These are phyloP conservation scores for Pyrocephalus nanus DNA, from an alignment of 2,797 vertebrate genomes.

Conservation along the genomic window DNA sequence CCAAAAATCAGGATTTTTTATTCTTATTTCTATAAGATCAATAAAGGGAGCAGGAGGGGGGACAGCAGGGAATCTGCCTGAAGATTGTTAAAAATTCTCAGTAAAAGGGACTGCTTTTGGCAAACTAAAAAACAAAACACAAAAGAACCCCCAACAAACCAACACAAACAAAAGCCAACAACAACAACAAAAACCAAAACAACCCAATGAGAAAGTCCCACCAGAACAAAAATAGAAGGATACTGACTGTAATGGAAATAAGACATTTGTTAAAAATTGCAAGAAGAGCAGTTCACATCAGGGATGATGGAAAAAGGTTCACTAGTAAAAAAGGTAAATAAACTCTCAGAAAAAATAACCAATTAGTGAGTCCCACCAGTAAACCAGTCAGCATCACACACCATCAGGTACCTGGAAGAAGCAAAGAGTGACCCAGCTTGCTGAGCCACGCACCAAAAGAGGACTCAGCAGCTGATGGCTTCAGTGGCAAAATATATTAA, in stretches of 20 bases:
- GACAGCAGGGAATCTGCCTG: background rate
- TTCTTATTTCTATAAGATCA: background rate
- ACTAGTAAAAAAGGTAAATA: background rate
- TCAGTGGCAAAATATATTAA: conserved; percentile 74
- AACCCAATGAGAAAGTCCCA: background rate
- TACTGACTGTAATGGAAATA: background rate
- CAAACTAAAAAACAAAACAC: background rate
- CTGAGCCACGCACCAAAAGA: conserved; percentile 64
- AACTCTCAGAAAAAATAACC: background rate
- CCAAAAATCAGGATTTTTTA: background rate
- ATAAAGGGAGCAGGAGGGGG: background rate
- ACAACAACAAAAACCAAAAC: background rate
- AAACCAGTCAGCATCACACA: background rate
- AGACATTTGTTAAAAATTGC: background rate
- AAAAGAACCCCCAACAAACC: background rate
- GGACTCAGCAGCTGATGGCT: conserved; percentile 66
- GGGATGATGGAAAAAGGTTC: background rate
- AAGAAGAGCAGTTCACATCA: background rate
- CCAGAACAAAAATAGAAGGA: background rate
- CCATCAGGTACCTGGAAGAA: rapidly evolving
- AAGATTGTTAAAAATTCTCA: background rate
- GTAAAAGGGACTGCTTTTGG: background rate
- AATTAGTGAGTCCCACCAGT: background rate
- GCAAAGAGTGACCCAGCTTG: background rate
- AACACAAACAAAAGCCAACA: background rate